Percentiles rank a stretch among this genome's conserved stretches.
Evolutionary conservation across 2,797 vertebrate genomes (phyloP).

Genomic region (Poeciliopsis gracilis): DNA sequence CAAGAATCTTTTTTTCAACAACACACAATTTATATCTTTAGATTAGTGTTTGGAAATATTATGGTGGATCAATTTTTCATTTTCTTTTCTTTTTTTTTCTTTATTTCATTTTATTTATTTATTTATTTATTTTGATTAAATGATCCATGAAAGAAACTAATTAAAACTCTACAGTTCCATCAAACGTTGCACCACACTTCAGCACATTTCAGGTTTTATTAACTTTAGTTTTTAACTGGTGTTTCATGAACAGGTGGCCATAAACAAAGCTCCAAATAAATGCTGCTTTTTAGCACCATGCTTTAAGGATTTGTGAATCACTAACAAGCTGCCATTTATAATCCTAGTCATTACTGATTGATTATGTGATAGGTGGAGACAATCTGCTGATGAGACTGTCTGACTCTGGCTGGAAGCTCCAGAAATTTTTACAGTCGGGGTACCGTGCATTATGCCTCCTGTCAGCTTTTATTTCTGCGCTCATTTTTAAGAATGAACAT

Average conservation of each 20-base stretch:
- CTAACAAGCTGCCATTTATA: slow-evolving; percentile 2
- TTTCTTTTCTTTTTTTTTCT: neutral
- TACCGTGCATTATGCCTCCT: neutral
- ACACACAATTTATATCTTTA: neutral
- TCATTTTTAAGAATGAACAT: slow-evolving; percentile 17
- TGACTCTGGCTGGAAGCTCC: neutral
- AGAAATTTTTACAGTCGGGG: neutral
- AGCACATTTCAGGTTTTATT: neutral
- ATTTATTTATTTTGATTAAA: neutral
- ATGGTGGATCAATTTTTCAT: neutral
- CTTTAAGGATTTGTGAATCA: slow-evolving; percentile 12
- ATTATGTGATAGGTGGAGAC: neutral
- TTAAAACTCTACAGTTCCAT: neutral
- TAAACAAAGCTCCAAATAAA: slow-evolving; percentile 8
- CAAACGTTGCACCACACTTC: neutral
- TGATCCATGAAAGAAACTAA: neutral
- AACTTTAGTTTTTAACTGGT: neutral
- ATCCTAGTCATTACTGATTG: neutral
- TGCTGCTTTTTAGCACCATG: neutral
- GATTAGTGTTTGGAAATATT: neutral
- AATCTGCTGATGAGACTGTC: neutral
- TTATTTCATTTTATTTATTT: neutral
- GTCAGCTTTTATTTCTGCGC: neutral
- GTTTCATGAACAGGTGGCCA: slow-evolving; percentile 4
- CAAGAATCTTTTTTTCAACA: neutral